Conservation (phyloP, 2,888 invertebrate genomes). For the Artemia sinica region DNA sequence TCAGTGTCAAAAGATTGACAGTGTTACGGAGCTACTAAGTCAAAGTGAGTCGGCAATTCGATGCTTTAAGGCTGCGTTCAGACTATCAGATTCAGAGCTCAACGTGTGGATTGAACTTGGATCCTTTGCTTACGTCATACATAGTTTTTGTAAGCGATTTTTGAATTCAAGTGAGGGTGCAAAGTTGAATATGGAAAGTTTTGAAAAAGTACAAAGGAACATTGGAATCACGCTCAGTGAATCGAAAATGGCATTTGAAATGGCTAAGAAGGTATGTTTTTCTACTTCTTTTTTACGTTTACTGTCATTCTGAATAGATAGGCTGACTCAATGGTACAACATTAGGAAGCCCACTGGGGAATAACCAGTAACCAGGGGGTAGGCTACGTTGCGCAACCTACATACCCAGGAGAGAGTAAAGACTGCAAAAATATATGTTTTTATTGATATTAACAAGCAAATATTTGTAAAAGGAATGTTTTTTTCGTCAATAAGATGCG, state of each 20-base stretch:
- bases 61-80: conserved; percentile 9
- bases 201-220: conserved; percentile 49
- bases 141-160: conserved; percentile 71
- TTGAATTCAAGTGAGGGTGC: conserved; percentile 30
- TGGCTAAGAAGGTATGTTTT: neutral
- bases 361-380: too few species aligned
- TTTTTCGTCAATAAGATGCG: too few species aligned
- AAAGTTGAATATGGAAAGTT: conserved; percentile 33
- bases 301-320: too few species aligned
- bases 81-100: conserved; percentile 1
- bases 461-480: too few species aligned
- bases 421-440: too few species aligned
- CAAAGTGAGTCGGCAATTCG: conserved; percentile 8
- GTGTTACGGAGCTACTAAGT: neutral
- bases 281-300: too few species aligned
- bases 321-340: too few species aligned
- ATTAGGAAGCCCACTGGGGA: too few species aligned
- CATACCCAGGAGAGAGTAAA: too few species aligned
- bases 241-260: conserved; percentile 57
- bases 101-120: conserved; percentile 81
- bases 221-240: conserved; percentile 61
- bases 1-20: conserved; percentile 11
- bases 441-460: too few species aligned
- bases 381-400: too few species aligned
- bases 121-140: conserved; percentile 69